Percentiles rank a stretch among this genome's conserved stretches.
phyloP scores from a whole-genome alignment of 2,113 vertebrate genomes.

The Crotalus viridis region DNA sequence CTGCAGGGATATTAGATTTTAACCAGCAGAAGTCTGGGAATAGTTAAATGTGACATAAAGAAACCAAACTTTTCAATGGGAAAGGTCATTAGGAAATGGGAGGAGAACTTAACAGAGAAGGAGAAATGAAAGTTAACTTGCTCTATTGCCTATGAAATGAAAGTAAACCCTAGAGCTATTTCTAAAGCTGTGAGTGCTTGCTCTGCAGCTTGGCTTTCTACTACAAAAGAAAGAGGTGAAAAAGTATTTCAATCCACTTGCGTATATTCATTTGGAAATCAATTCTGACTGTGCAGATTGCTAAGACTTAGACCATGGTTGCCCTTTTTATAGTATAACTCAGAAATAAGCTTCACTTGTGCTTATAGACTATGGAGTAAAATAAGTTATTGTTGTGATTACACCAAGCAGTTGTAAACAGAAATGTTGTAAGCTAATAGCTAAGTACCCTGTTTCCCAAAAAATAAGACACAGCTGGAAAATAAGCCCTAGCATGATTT shows the following conservation, averaged over 20 bases:
- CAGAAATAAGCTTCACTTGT: neutral
- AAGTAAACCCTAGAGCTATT: neutral
- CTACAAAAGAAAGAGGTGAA: neutral
- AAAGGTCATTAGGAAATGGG: neutral
- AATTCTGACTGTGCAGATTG: neutral
- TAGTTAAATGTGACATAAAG: neutral
- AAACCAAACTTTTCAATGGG: neutral
- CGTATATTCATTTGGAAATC: neutral
- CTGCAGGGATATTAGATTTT: neutral
- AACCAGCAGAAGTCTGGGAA: neutral
- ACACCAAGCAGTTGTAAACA: neutral
- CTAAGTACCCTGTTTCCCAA: neutral
- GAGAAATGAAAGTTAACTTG: neutral
- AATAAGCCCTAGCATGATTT: too few relatives aligned
- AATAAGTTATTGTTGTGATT: neutral
- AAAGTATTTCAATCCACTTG: neutral
- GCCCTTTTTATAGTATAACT: neutral
- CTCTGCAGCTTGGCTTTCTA: neutral
- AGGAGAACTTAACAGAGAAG: neutral
- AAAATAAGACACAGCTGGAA: too few relatives aligned
- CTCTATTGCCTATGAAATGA: neutral
- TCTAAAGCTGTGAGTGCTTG: neutral
- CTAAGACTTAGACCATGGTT: neutral
- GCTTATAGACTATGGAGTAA: neutral
- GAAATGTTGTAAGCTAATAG: neutral